Conservation (phyloP, 1,140 invertebrate genomes). For the Sycophila sp. region DNA sequence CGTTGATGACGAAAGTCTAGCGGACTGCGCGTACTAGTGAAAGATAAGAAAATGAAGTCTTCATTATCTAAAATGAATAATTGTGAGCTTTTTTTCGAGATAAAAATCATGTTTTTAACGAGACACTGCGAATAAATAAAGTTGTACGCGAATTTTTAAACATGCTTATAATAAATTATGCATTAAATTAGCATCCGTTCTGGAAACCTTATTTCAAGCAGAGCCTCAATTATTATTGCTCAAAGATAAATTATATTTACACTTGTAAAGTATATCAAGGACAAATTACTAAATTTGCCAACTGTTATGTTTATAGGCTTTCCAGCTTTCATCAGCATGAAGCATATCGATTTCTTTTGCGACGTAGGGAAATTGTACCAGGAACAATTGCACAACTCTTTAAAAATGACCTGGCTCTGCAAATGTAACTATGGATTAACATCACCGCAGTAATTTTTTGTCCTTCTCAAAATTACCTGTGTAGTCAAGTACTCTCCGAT, state of each 20-base stretch:
- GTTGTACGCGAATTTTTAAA: too few relatives aligned
- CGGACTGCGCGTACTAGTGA: constrained; percentile 9
- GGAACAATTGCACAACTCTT: background rate
- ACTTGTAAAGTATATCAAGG: constrained; percentile 21
- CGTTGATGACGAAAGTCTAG: too few relatives aligned
- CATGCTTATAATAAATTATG: too few relatives aligned
- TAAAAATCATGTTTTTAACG: background rate
- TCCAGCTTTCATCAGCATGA: constrained; percentile 23
- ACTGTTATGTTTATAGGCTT: constrained; percentile 22
- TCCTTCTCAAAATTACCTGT: constrained; percentile 17
- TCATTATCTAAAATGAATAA: constrained; percentile 35
- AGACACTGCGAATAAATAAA: too few relatives aligned
- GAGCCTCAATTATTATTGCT: too few relatives aligned
- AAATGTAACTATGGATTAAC: too few relatives aligned
- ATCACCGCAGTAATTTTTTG: too few relatives aligned
- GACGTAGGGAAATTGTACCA: constrained; percentile 11
- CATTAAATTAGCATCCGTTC: too few relatives aligned
- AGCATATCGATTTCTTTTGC: background rate
- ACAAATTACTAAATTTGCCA: constrained; percentile 29
- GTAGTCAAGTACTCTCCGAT: constrained; percentile 24
- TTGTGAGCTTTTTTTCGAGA: too few relatives aligned
- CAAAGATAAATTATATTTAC: constrained; percentile 3
- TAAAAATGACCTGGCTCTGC: constrained; percentile 21
- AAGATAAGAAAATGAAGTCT: constrained; percentile 29
- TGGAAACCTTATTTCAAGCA: too few relatives aligned